phyloP scores from a whole-genome alignment of 2,113 vertebrate genomes.

The Vombatus ursinus region DNA sequence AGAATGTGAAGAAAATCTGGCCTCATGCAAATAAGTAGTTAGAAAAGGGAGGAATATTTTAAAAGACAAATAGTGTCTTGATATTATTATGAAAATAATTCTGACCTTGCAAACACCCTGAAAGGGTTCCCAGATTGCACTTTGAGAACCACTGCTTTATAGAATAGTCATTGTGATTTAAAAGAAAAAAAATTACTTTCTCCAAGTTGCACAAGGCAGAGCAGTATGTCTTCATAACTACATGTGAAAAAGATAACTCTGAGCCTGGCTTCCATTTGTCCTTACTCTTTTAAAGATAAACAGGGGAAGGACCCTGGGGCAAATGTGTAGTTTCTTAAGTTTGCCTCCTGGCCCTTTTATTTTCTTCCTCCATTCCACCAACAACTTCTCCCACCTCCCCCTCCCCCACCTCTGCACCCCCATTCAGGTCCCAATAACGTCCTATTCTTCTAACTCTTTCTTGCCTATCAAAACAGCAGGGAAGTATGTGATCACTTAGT shows the following conservation, averaged over 20 bases:
- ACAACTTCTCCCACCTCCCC: neutral
- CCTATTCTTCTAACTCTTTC: neutral
- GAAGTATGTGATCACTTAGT: neutral
- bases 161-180: neutral
- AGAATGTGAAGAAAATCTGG: neutral
- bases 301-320: neutral
- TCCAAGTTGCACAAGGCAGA: neutral
- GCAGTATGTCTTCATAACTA: neutral
- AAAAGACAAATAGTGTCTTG: neutral
- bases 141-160: neutral
- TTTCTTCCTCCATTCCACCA: neutral
- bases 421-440: neutral
- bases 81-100: neutral
- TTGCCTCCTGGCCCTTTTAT: neutral
- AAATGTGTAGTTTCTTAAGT: neutral
- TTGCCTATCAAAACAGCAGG: neutral
- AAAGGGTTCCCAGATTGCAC: neutral
- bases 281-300: neutral
- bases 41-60: neutral
- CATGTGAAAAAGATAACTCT: neutral
- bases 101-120: neutral
- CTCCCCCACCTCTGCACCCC: neutral
- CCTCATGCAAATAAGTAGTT: neutral
- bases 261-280: neutral
- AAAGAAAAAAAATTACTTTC: neutral